Evolutionary conservation across 1,140 invertebrate species (phyloP), one percentile per base, ranked within the genome.

Genomic region (Luehdorfia chinensis): DNA sequence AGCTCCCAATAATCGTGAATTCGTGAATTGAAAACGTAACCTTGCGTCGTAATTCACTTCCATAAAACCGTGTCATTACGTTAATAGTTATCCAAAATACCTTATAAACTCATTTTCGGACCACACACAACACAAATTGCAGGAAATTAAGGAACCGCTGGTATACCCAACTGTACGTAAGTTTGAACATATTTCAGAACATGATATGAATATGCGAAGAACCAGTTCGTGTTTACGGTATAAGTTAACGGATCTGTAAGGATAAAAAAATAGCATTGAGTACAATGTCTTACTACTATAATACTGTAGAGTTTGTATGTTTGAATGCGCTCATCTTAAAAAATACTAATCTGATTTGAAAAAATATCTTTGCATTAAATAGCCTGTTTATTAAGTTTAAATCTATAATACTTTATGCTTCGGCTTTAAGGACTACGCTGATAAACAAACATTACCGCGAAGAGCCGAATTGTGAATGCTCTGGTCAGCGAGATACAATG

Each of bases 221-320:
- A 63, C 56, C 60, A 50, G 55, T 53, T 25, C 14, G 21, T 41
- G 11, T 18, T 55, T 59, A 59, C 59, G 43, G 55, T 63, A 63
- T 36, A 50, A 13, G 34, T 39, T 61, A 63, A 63, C 60, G 60
- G 60, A 54, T 50, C 44, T 27, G 45, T 21, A 41, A 54, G 53
- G 32, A 47, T 9, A 50, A 59, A 58, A 47, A 43, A 58, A 3
- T 21, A n/a, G n/a, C n/a, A n/a, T n/a, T n/a, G n/a, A n/a, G n/a
- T n/a, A n/a, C n/a, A n/a, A n/a, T n/a, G n/a, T n/a, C n/a, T n/a
- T n/a, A n/a, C n/a, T n/a, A n/a, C n/a, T n/a, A n/a, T n/a, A n/a
- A n/a, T n/a, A n/a, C n/a, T n/a, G n/a, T n/a, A n/a, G n/a, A n/a
- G n/a, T n/a, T n/a, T n/a, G n/a, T n/a, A n/a, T n/a, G n/a, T n/a